Evolutionary conservation across 2,113 vertebrate genomes (phyloP), one percentile per base, ranked within the genome.

Genomic region (Oxyruncus cristatus): DNA sequence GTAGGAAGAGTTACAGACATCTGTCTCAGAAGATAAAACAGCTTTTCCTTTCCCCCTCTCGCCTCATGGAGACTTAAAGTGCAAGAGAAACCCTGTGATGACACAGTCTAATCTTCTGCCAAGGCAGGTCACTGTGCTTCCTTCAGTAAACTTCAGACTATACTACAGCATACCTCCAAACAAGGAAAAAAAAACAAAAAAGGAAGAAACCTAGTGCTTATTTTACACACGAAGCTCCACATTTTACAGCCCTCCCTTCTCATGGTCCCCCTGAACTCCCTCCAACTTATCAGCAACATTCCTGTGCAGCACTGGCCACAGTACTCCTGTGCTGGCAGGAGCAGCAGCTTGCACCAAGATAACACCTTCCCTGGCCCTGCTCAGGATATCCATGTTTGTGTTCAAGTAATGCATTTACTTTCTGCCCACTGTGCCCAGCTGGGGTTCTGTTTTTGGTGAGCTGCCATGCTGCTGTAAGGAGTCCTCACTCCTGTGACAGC

Each of bases 261-360:
- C 73, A 17, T 3, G 30, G 68, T 77, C 44, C 84, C 86, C 86
- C 83, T 84, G 79, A 86, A 89, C 39, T 95, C 74, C 23, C 56
- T 90, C 74, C 66, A 88, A 26, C 75, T 96, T 95, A 92, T 91
- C 95, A 96, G 86, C 61, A 70, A 28, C 91, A 91, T 95, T 94
- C 91, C 89, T 76, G 80, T 0, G 1, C 47, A 41, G 77, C 84
- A 63, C 50, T 0, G 14, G 55, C 47, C 5, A 4, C 50, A 26
- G 56, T 41, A 23, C 68, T 83, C 66, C 86, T 58, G 66, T 0
- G 3, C 66, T 50, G 76, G 70, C 0, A 1, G 68, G 44, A 92
- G 74, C 62, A 90, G 93, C 81, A 78, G 89, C 87, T 92, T 89
- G 68, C 65, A 52, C 73, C 0, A 0, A 72, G 84, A 81, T 70